phyloP scores from a whole-genome alignment of 2,113 vertebrate genomes.

The Rhodinocichla rosea region DNA sequence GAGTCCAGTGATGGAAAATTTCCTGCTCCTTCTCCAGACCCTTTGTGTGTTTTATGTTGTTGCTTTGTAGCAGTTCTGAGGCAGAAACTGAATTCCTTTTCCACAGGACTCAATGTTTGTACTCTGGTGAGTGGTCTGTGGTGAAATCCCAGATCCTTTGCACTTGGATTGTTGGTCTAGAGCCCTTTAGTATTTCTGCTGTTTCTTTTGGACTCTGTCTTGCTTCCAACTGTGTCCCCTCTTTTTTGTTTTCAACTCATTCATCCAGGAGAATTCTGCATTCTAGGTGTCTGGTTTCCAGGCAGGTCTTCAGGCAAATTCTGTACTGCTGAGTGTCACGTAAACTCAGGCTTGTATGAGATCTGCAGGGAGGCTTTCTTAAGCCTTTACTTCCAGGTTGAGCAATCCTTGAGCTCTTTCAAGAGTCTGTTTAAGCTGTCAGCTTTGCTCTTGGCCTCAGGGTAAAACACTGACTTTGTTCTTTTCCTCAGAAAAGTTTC shows the following conservation, averaged over 20 bases:
- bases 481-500: background rate
- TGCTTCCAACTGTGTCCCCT: background rate
- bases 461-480: background rate
- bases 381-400: constrained; percentile 48
- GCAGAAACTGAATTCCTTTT: background rate
- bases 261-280: background rate
- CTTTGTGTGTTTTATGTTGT: background rate
- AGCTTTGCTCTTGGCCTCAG: constrained; percentile 34
- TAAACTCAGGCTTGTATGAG: background rate
- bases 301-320: constrained; percentile 23
- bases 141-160: background rate
- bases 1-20: background rate
- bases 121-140: background rate
- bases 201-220: background rate
- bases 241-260: background rate
- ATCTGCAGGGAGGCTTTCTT: constrained; percentile 6
- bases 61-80: background rate
- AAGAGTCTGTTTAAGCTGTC: constrained; percentile 53
- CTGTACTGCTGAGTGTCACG: background rate
- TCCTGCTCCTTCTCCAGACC: background rate
- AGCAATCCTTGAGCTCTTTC: constrained; percentile 34
- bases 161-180: background rate
- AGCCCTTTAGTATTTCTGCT: background rate
- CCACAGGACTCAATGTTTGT: background rate
- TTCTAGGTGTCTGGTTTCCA: constrained; percentile 14